A percentile compares a stretch with the other conserved stretches of the same genome.
Evolutionary conservation across 2,797 vertebrate species (phyloP).

Genomic region (Remorina albescens): DNA sequence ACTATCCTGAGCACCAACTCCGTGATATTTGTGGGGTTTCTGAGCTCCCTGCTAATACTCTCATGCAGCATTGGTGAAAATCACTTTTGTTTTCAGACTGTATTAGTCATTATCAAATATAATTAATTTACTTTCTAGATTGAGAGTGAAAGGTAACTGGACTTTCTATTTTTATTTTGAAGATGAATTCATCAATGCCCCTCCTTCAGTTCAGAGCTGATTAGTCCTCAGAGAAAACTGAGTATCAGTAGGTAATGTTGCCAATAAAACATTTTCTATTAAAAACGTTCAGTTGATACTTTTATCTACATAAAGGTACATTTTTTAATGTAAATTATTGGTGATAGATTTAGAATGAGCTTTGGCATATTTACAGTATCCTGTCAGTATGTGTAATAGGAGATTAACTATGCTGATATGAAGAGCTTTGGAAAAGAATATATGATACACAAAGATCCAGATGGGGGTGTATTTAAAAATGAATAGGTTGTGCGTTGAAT

Average conservation of each 20-base stretch:
- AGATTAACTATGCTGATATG: neutral
- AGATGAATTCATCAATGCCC: neutral
- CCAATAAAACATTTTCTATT: neutral
- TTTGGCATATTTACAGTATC: neutral
- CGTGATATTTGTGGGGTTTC: constrained; percentile 58
- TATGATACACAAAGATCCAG: neutral
- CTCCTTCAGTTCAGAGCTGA: neutral
- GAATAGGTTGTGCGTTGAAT: neutral
- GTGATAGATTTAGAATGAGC: neutral
- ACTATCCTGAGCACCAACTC: constrained; percentile 56
- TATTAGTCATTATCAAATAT: neutral
- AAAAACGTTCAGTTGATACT: neutral
- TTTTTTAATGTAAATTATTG: neutral
- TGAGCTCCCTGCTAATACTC: constrained; percentile 40
- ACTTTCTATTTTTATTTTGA: neutral
- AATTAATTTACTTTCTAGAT: neutral
- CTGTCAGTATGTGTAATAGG: neutral
- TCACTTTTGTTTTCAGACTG: constrained; percentile 10
- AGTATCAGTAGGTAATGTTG: neutral
- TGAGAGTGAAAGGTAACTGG: neutral
- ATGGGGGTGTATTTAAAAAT: neutral
- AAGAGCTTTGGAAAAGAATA: neutral
- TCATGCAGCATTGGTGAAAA: constrained; percentile 20
- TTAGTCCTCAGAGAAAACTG: neutral
- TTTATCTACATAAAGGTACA: neutral